Base-by-base conservation (phyloP, 1,140 invertebrate species). In the Philopotamus ludificatus region DNA sequence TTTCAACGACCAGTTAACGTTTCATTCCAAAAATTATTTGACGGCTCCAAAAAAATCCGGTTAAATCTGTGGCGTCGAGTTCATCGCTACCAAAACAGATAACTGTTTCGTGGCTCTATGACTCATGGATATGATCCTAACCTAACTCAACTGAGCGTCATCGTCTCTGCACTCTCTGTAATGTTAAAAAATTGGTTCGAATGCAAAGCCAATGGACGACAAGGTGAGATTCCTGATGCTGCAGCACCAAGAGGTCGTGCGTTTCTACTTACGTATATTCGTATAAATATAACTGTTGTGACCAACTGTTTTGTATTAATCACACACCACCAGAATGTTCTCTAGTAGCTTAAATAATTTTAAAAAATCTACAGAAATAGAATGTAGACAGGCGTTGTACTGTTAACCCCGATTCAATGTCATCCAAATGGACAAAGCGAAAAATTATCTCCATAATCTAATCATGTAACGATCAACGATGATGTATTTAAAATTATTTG, bases 221-320 rank as follows among this genome's bases (percentile, higher is more conserved):
- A 12, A 7, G 4, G 28, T 12, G 4, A 34, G n/a, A 34, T 34
- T 34, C 28, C 12, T 4, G 28, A 7, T 12, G 28, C 28, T 12
- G 28, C 16, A 49, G 3, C 2, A 53, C 7, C 23, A n/a, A n/a
- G 3, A 2, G 18, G 22, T 16, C 15, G 22, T 22, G 23, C 3
- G 22, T 50, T 22, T 41, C 23, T 55, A 57, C 26, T 57, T 57
- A 57, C 20, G 34, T 57, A 57, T 42, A 57, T 57, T 57, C 34
- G 34, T 57, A 57, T 57, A 57, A 57, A 57, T 57, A 57, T 57
- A 57, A 39, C 7, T 21, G 50, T 22, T 15, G 15, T 22, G 22
- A 53, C 21, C 54, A 57, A 57, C 54, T 57, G 54, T 57, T 57
- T 57, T 57, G 39, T 57, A 57, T 57, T 57, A 57, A 57, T 57